phyloP scores from a whole-genome alignment of 2,113 vertebrate species.

The Okapia johnstoni region DNA sequence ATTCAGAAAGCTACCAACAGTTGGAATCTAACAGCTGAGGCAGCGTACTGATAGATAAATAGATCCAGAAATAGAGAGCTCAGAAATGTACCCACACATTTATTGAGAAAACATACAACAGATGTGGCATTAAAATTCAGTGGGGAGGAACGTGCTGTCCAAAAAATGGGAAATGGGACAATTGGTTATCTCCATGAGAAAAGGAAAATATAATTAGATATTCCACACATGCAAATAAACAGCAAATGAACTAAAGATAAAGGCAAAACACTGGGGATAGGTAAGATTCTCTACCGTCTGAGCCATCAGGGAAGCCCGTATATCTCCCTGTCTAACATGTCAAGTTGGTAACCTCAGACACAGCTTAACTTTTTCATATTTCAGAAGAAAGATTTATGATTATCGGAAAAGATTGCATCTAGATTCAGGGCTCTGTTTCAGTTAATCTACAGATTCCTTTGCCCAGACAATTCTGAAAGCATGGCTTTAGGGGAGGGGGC shows the following conservation, averaged over 20 bases:
- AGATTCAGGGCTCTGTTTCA: background rate
- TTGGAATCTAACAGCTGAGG: background rate
- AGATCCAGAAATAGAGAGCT: background rate
- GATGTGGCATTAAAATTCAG: background rate
- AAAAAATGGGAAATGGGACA: background rate
- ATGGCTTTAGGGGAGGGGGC: background rate
- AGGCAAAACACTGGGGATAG: background rate
- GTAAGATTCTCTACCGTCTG: background rate
- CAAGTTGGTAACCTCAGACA: background rate
- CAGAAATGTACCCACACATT: background rate
- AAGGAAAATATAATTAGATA: background rate
- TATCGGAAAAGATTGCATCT: background rate
- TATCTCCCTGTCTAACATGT: background rate
- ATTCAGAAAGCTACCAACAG: background rate
- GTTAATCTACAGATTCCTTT: background rate
- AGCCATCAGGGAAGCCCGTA: background rate
- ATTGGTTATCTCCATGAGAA: background rate
- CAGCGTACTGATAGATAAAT: background rate
- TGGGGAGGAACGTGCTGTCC: background rate
- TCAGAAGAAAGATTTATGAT: background rate
- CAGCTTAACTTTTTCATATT: background rate
- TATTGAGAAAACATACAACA: background rate
- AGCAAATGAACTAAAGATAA: background rate
- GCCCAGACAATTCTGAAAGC: background rate
- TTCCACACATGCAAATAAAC: background rate